A percentile compares a stretch with the other conserved stretches of the same genome.
Conservation (phyloP, 1,140 invertebrate genomes). For the Mamestra configurata region DNA sequence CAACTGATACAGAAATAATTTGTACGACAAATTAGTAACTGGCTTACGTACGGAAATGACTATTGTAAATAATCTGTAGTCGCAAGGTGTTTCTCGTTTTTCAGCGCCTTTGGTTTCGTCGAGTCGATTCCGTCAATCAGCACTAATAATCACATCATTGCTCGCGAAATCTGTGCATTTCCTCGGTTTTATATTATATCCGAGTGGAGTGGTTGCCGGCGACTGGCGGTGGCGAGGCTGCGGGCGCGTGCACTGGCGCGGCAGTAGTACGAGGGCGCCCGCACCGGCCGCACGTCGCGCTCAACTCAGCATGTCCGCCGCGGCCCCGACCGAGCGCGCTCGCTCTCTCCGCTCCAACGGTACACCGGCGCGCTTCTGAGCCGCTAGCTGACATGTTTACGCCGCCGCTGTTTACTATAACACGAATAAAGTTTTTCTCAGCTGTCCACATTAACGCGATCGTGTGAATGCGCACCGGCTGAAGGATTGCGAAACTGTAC, state of each 20-base stretch:
- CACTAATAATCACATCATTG: slow-evolving; percentile 70
- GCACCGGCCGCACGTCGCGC: slow-evolving; percentile 67
- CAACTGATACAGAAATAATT: slow-evolving; percentile 32
- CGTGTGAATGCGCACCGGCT: slow-evolving; percentile 71
- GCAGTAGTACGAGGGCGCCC: slow-evolving; percentile 79
- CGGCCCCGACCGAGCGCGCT: slow-evolving; percentile 60
- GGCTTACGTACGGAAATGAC: not conserved
- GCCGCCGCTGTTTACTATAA: slow-evolving; percentile 66
- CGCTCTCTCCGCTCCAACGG: slow-evolving; percentile 80
- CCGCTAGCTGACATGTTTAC: slow-evolving; percentile 80
- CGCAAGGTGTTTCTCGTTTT: slow-evolving; percentile 19
- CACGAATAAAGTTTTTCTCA: slow-evolving; percentile 71
- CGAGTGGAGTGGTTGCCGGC: slow-evolving; percentile 45
- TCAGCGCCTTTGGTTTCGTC: slow-evolving; percentile 17
- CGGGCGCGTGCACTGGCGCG: slow-evolving; percentile 34
- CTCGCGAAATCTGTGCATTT: slow-evolving; percentile 78
- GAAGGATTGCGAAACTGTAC: slow-evolving; percentile 85
- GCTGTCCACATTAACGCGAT: slow-evolving; percentile 69
- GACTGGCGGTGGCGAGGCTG: slow-evolving; percentile 32
- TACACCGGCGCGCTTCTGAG: slow-evolving; percentile 68
- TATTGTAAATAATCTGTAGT: slow-evolving; percentile 2
- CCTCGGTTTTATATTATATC: slow-evolving; percentile 70
- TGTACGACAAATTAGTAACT: slow-evolving; percentile 21
- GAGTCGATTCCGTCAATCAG: slow-evolving; percentile 63
- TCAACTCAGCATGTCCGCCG: slow-evolving; percentile 65